A percentile compares a stretch with the other conserved stretches of the same genome.
These are phyloP conservation scores for Neomicropteryx cornuta DNA, from an alignment of 1,140 invertebrate species.

Conservation along the genomic window DNA sequence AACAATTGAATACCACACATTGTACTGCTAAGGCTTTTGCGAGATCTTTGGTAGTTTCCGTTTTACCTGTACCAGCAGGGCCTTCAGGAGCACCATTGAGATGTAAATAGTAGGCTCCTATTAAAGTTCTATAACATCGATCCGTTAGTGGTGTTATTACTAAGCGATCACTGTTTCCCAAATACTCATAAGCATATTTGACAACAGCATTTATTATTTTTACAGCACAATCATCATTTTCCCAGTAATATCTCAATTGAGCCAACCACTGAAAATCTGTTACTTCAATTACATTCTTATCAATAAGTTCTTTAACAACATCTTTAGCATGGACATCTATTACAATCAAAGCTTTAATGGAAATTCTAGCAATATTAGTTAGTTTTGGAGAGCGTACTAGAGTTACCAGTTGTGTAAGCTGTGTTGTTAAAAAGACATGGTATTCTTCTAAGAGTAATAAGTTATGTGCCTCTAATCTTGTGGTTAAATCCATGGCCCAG, in stretches of 20 bases:
- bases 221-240: conserved; percentile 65
- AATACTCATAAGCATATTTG: conserved; percentile 84
- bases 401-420: conserved; percentile 53
- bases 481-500: conserved; percentile 76
- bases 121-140: conserved; percentile 76
- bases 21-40: conserved; percentile 81
- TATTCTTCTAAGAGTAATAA: conserved; percentile 42
- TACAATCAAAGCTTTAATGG: conserved; percentile 77
- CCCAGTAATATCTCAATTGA: conserved; percentile 86
- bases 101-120: conserved; percentile 81
- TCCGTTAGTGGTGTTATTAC: conserved; percentile 81
- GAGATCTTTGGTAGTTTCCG: conserved; percentile 88
- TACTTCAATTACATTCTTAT: conserved; percentile 55
- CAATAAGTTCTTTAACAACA: conserved; percentile 64
- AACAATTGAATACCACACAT: conserved; percentile 89
- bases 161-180: conserved; percentile 69
- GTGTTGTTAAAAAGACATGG: conserved; percentile 37
- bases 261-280: conserved; percentile 87
- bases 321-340: conserved; percentile 89
- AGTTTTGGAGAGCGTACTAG: conserved; percentile 45
- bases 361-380: conserved; percentile 56
- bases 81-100: conserved; percentile 81
- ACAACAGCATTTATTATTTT: conserved; percentile 81
- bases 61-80: conserved; percentile 89
- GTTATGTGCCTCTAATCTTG: conserved; percentile 47